These are phyloP conservation scores for Clarias macrocephalus DNA, from an alignment of 2,113 vertebrate genomes.

Conservation along the genomic window DNA sequence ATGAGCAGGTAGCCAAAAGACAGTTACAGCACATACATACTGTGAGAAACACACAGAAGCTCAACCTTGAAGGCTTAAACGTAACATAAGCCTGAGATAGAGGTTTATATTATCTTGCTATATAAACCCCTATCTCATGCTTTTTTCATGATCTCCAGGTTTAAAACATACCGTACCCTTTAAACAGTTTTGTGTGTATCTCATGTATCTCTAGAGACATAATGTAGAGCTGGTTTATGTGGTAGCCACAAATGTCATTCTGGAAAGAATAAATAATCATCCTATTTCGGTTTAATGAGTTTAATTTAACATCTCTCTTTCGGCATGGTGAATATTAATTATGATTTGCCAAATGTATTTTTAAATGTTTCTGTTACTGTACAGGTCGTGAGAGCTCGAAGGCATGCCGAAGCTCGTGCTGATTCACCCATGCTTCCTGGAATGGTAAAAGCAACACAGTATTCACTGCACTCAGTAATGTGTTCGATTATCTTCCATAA, in stretches of 20 bases:
- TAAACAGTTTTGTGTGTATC: no score
- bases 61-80: background rate
- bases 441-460: slow-evolving; percentile 24
- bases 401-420: background rate
- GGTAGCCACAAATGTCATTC: background rate
- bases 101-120: background rate
- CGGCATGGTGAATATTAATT: background rate
- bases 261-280: background rate
- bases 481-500: background rate
- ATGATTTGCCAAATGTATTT: background rate
- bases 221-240: background rate
- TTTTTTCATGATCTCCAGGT: no score
- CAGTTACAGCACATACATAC: background rate
- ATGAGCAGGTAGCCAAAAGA: background rate
- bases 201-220: background rate
- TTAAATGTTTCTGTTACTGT: background rate
- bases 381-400: slow-evolving; percentile 34
- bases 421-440: background rate
- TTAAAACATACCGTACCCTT: no score
- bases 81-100: background rate
- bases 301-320: background rate
- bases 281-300: background rate
- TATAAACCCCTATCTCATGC: no score
- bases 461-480: background rate
- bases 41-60: background rate